Evolutionary conservation across 2,888 invertebrate genomes (phyloP).

Genomic region (Candidula unifasciata): DNA sequence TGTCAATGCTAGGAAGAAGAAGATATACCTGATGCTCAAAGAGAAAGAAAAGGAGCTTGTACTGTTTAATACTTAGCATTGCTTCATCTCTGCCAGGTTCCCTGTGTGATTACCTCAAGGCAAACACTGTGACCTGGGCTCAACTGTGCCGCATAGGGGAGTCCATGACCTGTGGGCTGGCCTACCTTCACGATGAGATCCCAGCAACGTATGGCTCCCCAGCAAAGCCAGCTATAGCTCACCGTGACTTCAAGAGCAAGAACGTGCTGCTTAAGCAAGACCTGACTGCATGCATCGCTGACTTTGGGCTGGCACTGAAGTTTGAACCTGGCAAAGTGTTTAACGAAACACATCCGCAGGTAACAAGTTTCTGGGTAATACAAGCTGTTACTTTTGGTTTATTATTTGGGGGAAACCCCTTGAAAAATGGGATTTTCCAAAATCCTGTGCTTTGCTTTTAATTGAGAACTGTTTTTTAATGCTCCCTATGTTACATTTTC

Average conservation of each 20-base stretch:
- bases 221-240: conserved; percentile 93
- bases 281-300: conserved; percentile 92
- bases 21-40: no score
- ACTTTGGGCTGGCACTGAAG: conserved; percentile 96
- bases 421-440: no score
- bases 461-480: no score
- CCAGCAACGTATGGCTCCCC: conserved; percentile 81
- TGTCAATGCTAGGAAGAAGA: no score
- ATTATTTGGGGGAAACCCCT: no score
- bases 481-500: no score
- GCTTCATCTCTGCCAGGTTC: conserved; percentile 82
- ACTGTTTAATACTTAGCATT: no score
- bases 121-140: conserved; percentile 90
- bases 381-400: neutral
- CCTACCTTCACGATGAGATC: conserved; percentile 95
- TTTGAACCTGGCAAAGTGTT: conserved; percentile 92
- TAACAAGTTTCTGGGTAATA: conserved; percentile 68
- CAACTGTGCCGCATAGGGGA: conserved; percentile 92
- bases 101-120: conserved; percentile 95
- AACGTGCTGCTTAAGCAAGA: conserved; percentile 95
- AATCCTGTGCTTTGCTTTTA: no score
- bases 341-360: conserved; percentile 96
- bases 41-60: no score
- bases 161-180: conserved; percentile 92
- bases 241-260: conserved; percentile 97